phyloP scores from a whole-genome alignment of 2,113 vertebrate species.

The Xyrauchen texanus region DNA sequence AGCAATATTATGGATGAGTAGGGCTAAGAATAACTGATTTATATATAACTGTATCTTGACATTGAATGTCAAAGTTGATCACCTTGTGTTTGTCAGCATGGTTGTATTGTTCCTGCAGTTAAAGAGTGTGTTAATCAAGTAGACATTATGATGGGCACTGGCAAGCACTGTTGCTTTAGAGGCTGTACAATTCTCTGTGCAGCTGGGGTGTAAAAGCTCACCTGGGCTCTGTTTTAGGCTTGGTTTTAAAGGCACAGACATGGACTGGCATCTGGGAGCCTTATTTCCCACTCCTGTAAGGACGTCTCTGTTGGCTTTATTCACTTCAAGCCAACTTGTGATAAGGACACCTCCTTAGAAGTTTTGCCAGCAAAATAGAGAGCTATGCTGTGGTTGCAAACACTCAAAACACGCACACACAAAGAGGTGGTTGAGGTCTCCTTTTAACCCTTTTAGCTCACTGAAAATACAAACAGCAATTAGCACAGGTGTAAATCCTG shows the following conservation, averaged over 20 bases:
- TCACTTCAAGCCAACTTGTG: conserved; percentile 53
- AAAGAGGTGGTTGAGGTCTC: too few relatives aligned
- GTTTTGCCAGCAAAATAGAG: conserved; percentile 49
- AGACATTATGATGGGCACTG: conserved; percentile 63
- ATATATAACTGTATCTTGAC: conserved; percentile 66
- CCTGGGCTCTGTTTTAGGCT: conserved; percentile 49
- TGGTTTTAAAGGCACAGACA: conserved; percentile 55
- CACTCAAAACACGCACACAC: too few relatives aligned
- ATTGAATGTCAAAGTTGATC: conserved; percentile 68
- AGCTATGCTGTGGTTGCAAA: conserved; percentile 28
- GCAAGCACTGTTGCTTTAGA: conserved; percentile 71
- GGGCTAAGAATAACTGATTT: neutral
- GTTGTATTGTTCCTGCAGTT: conserved; percentile 56
- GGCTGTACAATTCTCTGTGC: conserved; percentile 63
- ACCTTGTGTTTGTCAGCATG: conserved; percentile 66
- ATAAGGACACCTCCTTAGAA: conserved; percentile 45
- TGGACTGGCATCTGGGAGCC: conserved; percentile 54
- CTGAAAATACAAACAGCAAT: too few relatives aligned
- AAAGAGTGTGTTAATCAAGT: conserved; percentile 69
- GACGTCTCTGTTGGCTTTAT: conserved; percentile 48
- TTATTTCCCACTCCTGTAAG: conserved; percentile 47
- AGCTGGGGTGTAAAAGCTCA: conserved; percentile 58
- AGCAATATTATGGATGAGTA: neutral
- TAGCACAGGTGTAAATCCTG: too few relatives aligned
- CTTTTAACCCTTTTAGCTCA: too few relatives aligned